Conservation (phyloP, 1,140 invertebrate species). For the Zaprionus gabonicus region DNA sequence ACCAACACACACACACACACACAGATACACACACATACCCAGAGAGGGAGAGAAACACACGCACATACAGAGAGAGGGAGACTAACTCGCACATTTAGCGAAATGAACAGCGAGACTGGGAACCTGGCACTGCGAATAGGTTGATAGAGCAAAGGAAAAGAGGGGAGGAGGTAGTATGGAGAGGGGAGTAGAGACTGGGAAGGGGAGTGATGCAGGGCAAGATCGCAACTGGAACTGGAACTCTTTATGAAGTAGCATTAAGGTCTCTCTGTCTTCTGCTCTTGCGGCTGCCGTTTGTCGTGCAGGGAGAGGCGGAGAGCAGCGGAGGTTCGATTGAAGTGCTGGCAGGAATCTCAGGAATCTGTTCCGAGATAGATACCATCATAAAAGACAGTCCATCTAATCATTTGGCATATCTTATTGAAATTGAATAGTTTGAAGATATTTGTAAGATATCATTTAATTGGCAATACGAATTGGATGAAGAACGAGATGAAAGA, state of each 20-base stretch:
- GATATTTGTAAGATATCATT: not conserved
- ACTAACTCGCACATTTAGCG: slow-evolving; percentile 16
- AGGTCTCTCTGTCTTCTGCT: slow-evolving; percentile 15
- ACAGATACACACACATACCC: not conserved
- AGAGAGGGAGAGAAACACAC: slow-evolving; percentile 22
- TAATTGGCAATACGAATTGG: not conserved
- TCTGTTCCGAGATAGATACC: not conserved
- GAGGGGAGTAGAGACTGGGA: too few relatives aligned
- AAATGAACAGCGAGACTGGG: slow-evolving; percentile 37
- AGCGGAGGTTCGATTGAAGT: not conserved
- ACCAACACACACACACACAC: slow-evolving; percentile 30
- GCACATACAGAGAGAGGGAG: slow-evolving; percentile 5
- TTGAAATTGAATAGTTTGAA: not conserved
- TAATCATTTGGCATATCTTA: not conserved
- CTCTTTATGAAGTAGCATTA: slow-evolving; percentile 37
- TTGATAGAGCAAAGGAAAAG: not conserved
- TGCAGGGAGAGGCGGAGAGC: not conserved
- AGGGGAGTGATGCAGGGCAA: not conserved
- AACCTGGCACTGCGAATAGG: slow-evolving; percentile 5
- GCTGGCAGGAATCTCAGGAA: not conserved
- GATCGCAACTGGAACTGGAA: slow-evolving; percentile 55
- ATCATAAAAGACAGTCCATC: not conserved
- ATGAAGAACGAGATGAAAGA: not conserved
- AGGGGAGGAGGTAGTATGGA: too few relatives aligned
- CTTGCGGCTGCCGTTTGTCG: slow-evolving; percentile 7